Percentiles rank a stretch among this genome's conserved stretches.
phyloP scores from a whole-genome alignment of 2,888 invertebrate species.

The Rhagium mordax region DNA sequence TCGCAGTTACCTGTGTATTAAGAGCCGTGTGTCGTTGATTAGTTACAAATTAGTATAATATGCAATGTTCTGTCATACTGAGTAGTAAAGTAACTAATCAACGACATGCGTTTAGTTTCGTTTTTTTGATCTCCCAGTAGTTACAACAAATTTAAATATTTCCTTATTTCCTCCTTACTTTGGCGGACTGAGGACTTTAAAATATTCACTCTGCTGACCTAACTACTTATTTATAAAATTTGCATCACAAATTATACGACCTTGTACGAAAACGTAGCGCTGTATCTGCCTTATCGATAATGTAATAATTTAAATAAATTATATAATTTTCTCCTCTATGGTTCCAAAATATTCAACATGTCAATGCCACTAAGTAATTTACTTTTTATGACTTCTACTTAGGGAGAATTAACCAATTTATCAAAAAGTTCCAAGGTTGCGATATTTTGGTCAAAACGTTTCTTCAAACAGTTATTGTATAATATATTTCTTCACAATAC shows the following conservation, averaged over 20 bases:
- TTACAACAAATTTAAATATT: not conserved
- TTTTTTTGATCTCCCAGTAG: too few species aligned
- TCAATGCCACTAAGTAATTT: not conserved
- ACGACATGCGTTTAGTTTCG: too few species aligned
- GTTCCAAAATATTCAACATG: not conserved
- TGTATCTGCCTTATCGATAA: not conserved
- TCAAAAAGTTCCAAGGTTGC: not conserved
- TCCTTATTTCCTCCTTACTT: not conserved
- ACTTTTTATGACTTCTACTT: not conserved
- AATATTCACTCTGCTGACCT: not conserved
- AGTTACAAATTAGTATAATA: too few species aligned
- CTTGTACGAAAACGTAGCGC: not conserved
- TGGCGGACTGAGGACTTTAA: not conserved
- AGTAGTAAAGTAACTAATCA: too few species aligned
- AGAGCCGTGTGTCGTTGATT: too few species aligned
- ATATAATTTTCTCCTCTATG: not conserved
- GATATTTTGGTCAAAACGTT: not conserved
- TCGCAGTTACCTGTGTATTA: too few species aligned
- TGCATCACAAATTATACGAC: slow-evolving; percentile 20
- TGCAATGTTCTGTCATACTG: too few species aligned
- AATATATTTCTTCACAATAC: too few species aligned
- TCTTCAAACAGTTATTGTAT: too few species aligned
- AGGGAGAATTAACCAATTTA: too few species aligned
- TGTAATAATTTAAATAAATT: not conserved
- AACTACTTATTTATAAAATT: not conserved